Percentiles rank a stretch among this genome's conserved stretches.
Conservation (phyloP, 1,140 invertebrate genomes). For the Dinothrombium tinctorium region DNA sequence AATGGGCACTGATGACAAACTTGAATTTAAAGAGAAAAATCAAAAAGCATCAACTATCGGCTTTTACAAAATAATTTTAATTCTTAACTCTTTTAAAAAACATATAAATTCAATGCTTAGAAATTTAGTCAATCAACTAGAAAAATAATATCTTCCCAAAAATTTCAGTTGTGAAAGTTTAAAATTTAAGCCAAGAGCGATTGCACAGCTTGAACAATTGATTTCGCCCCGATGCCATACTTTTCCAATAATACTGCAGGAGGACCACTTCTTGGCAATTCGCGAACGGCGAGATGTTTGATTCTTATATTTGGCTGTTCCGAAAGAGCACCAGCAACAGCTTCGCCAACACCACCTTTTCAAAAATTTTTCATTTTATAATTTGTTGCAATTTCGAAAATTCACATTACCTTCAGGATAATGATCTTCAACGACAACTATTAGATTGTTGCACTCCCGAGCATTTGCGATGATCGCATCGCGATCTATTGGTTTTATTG, state of each 20-base stretch:
- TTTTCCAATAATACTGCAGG: conserved; percentile 47
- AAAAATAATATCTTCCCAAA: no score
- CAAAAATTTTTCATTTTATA: conserved; percentile 2
- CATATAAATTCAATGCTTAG: no score
- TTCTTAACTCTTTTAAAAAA: no score
- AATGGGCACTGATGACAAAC: no score
- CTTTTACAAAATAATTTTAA: no score
- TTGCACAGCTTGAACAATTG: conserved; percentile 42
- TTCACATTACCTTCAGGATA: conserved; percentile 65
- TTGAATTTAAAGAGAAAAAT: no score
- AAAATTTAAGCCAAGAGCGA: no score
- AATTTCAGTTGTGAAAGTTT: no score
- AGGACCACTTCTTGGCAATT: conserved; percentile 73
- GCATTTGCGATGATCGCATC: conserved; percentile 50
- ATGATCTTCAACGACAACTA: conserved; percentile 91
- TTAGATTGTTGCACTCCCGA: conserved; percentile 44
- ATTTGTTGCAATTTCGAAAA: background rate
- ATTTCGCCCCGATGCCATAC: conserved; percentile 62
- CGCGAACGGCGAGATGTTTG: conserved; percentile 55
- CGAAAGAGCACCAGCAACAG: conserved; percentile 50
- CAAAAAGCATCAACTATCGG: no score
- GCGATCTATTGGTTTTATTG: conserved; percentile 79
- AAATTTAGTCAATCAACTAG: no score
- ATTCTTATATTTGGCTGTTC: conserved; percentile 37
- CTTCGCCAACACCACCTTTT: conserved; percentile 79